Base-by-base conservation (phyloP, 1,140 invertebrate species). In the Eupristina koningsbergeri region DNA sequence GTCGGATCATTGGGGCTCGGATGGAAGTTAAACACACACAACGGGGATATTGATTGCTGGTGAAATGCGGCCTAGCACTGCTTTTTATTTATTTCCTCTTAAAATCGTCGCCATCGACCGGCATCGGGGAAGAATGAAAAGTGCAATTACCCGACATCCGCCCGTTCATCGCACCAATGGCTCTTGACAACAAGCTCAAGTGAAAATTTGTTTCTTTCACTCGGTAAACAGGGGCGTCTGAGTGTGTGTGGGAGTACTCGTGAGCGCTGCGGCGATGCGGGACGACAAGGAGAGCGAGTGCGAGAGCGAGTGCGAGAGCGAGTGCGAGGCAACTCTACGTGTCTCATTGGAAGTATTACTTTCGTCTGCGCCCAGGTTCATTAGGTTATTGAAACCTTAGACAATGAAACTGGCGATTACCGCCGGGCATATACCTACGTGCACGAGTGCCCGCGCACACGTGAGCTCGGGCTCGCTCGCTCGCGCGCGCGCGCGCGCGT, bases 381-480 rank as follows among this genome's bases (percentile, higher is more conserved):
- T 90, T 91, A 89, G 87, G 89, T 91, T 91, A 91, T 90, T 88
- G 90, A 91, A 91, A 89, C 89, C 90, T 90, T 90, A 91, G 89
- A 88, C 88, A 88, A 88, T 87, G 88, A 89, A 87, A 89, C 88
- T 89, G 86, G 86, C 86, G 86, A 83, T 41, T 71, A 41, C 19
- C 85, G 86, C 84, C 81, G 86, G 84, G 83, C n/a, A 26, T 3
- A 78, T n/a, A n/a, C n/a, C n/a, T n/a, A n/a, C n/a, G n/a, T n/a
- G n/a, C n/a, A n/a, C n/a, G n/a, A n/a, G n/a, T n/a, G n/a, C n/a
- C n/a, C n/a, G n/a, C n/a, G n/a, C n/a, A n/a, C n/a, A n/a, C n/a
- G n/a, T n/a, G n/a, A n/a, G n/a, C n/a, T n/a, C n/a, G n/a, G n/a
- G n/a, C n/a, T n/a, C n/a, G n/a, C n/a, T n/a, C n/a, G n/a, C n/a